A percentile compares a stretch with the other conserved stretches of the same genome.
phyloP scores from a whole-genome alignment of 2,888 invertebrate genomes.

The Euproctis similis region DNA sequence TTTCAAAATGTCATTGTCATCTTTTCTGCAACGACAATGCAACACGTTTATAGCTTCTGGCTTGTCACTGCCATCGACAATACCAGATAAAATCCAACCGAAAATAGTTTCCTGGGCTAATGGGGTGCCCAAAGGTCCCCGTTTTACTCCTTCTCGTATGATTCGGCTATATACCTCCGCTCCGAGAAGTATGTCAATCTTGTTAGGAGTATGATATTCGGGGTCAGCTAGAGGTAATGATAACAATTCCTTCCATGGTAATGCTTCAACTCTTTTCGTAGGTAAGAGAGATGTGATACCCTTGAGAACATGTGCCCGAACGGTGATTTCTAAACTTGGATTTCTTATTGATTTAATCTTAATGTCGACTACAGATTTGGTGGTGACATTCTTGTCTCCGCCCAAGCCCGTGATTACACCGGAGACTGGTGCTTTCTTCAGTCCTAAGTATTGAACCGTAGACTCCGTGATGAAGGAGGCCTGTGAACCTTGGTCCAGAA shows the following conservation, averaged over 20 bases:
- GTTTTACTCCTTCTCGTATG: no score
- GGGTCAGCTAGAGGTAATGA: no score
- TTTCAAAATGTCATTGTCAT: neutral
- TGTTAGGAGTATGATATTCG: no score
- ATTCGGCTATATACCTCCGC: no score
- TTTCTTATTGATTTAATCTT: slow-evolving; percentile 1
- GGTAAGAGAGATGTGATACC: slow-evolving; percentile 1
- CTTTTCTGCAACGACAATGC: neutral
- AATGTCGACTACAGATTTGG: neutral
- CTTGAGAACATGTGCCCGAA: slow-evolving; percentile 4
- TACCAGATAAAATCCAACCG: no score
- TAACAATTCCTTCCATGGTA: no score
- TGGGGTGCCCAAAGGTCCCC: no score
- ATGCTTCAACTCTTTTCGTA: no score
- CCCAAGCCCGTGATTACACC: slow-evolving; percentile 11
- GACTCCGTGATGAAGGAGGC: slow-evolving; percentile 19
- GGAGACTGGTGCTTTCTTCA: slow-evolving; percentile 1
- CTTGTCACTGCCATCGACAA: no score
- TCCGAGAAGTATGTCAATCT: no score
- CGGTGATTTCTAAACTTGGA: neutral
- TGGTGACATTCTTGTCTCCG: slow-evolving; percentile 4
- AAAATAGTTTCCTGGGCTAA: no score
- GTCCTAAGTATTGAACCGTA: slow-evolving; percentile 1
- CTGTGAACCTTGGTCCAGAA: slow-evolving; percentile 16
- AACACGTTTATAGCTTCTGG: no score